Percentiles rank a stretch among this genome's conserved stretches.
Evolutionary conservation across 1,140 invertebrate genomes (phyloP).

Genomic region (Apis cerana): DNA sequence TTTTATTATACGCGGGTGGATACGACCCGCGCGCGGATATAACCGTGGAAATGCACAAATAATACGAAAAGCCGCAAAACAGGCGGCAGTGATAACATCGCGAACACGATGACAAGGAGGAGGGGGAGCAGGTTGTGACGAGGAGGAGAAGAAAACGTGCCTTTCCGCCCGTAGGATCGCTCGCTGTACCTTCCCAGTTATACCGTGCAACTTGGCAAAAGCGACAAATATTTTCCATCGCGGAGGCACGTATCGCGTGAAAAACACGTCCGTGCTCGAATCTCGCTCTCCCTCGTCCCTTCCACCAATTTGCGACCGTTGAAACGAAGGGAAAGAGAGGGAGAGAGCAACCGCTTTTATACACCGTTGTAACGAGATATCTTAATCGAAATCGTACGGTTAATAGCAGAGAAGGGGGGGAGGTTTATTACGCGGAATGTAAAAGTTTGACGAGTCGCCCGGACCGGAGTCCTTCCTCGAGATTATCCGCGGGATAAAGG

Average conservation of each 20-base stretch:
- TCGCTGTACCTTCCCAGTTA: no score
- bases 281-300: neutral
- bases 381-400: constrained; percentile 44
- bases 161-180: constrained; percentile 4
- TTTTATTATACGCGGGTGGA: constrained; percentile 60
- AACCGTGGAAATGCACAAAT: constrained; percentile 62
- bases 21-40: constrained; percentile 43
- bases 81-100: constrained; percentile 56
- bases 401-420: neutral
- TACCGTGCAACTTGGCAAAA: neutral
- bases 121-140: neutral
- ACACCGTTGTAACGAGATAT: constrained; percentile 28
- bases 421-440: constrained; percentile 4
- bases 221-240: constrained; percentile 36
- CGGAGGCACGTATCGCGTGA: neutral
- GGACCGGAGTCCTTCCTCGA: neutral
- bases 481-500: neutral
- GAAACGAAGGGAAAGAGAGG: no score
- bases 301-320: neutral
- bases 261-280: neutral
- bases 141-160: constrained; percentile 24
- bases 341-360: neutral
- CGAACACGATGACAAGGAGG: constrained; percentile 44
- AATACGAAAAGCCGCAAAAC: constrained; percentile 53
- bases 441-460: constrained; percentile 9